Evolutionary conservation across 1,140 invertebrate genomes (phyloP).

Genomic region (Caerostris extrusa): DNA sequence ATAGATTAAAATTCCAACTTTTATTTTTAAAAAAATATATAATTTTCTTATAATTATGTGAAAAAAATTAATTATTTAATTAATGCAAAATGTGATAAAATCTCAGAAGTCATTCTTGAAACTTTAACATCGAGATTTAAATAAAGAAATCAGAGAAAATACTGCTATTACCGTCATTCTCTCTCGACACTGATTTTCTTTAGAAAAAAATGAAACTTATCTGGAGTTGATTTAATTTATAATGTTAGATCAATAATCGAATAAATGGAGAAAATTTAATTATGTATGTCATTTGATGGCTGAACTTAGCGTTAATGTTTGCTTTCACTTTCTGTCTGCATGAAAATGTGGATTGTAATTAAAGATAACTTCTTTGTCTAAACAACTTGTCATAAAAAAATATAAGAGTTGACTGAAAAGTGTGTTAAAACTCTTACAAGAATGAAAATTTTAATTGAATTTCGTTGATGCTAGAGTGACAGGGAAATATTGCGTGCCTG

Average conservation of each 20-base stretch:
- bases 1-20: too few relatives aligned
- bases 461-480: background rate
- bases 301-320: constrained; percentile 52
- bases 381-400: constrained; percentile 15
- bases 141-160: background rate
- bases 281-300: constrained; percentile 37
- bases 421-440: background rate
- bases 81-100: too few relatives aligned
- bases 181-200: background rate
- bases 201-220: background rate
- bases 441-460: constrained; percentile 48
- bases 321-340: constrained; percentile 17
- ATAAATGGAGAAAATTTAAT: constrained; percentile 57
- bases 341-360: constrained; percentile 46
- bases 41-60: too few relatives aligned
- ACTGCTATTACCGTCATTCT: background rate
- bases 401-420: background rate
- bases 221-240: constrained; percentile 45
- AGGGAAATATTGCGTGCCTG: background rate
- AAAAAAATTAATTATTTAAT: too few relatives aligned
- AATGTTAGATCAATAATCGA: constrained; percentile 53
- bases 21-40: too few relatives aligned
- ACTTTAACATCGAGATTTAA: too few relatives aligned
- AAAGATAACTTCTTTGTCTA: constrained; percentile 46
- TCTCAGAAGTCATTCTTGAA: too few relatives aligned